Evolutionary conservation across 2,888 invertebrate genomes (phyloP).

Genomic region (Cataglyphis altisquamis): DNA sequence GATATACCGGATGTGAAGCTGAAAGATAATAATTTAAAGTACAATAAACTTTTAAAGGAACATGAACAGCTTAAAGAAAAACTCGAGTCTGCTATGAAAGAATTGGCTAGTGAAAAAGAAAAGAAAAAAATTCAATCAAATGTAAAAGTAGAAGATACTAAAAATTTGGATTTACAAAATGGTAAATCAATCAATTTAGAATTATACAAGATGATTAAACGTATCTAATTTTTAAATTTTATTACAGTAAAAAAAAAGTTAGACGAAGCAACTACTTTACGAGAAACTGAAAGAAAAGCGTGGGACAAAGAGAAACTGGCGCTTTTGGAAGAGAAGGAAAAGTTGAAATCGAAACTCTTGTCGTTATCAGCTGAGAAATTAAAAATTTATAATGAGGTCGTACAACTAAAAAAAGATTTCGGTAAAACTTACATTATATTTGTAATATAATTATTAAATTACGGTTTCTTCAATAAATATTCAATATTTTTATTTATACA

Average conservation of each 20-base stretch:
- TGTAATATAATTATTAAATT: constrained; percentile 33
- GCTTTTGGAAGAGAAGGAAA: constrained; percentile 87
- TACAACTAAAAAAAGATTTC: constrained; percentile 88
- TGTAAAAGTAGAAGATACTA: constrained; percentile 72
- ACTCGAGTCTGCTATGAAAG: constrained; percentile 80
- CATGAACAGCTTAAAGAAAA: constrained; percentile 82
- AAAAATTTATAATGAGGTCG: constrained; percentile 88
- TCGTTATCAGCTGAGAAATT: constrained; percentile 87
- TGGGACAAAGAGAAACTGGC: constrained; percentile 87
- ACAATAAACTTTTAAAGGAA: constrained; percentile 82
- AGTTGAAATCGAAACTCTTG: constrained; percentile 86
- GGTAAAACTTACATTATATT: constrained; percentile 86
- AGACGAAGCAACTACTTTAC: constrained; percentile 86
- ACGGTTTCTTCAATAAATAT: constrained; percentile 20
- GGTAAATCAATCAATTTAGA: constrained; percentile 79
- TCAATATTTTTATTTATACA: constrained; percentile 8
- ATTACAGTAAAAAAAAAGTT: constrained; percentile 87
- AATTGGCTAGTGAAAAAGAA: constrained; percentile 75
- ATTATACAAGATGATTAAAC: neutral
- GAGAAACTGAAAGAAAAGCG: constrained; percentile 81
- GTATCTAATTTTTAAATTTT: constrained; percentile 14
- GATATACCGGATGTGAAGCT: constrained; percentile 72
- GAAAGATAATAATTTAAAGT: constrained; percentile 76
- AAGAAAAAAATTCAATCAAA: constrained; percentile 59
- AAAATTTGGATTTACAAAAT: constrained; percentile 85